Evolutionary conservation across 2,888 invertebrate species (phyloP).

Genomic region (Dyspetes luteomarginatus): DNA sequence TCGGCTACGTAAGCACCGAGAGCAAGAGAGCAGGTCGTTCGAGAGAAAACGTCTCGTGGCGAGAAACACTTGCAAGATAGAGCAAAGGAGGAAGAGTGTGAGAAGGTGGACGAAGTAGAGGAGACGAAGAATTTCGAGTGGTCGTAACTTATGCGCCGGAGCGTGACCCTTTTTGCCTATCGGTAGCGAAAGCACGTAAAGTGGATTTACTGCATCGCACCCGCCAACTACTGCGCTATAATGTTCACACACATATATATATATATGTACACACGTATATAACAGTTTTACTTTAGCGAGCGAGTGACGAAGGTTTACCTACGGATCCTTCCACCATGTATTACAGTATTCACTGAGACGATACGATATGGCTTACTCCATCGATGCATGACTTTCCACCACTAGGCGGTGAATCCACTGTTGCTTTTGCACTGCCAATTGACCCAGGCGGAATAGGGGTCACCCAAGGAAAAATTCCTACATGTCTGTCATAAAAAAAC

Average conservation of each 20-base stretch:
- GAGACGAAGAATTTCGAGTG: constrained; percentile 74
- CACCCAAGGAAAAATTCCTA: background rate
- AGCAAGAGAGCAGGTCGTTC: constrained; percentile 53
- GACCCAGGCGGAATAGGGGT: background rate
- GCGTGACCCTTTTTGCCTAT: constrained; percentile 77
- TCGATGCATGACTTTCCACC: background rate
- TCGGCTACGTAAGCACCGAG: constrained; percentile 64
- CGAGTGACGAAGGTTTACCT: constrained; percentile 20
- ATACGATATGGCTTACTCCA: constrained; percentile 17
- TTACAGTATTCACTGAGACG: constrained; percentile 19
- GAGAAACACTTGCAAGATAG: constrained; percentile 8
- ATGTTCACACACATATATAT: constrained; percentile 7
- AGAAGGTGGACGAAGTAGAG: constrained; percentile 47
- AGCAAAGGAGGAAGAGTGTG: constrained; percentile 10
- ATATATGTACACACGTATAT: background rate
- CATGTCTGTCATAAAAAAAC: background rate
- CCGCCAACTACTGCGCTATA: constrained; percentile 47
- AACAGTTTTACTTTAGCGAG: constrained; percentile 36
- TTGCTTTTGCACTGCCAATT: background rate
- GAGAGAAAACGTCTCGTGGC: constrained; percentile 49
- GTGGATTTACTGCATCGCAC: constrained; percentile 76
- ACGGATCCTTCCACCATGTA: constrained; percentile 7
- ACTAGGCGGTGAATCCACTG: background rate
- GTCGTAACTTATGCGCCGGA: constrained; percentile 74
- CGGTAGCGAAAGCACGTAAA: constrained; percentile 74